Percentiles rank a stretch among this genome's conserved stretches.
Evolutionary conservation across 2,113 vertebrate genomes (phyloP).

Genomic region (Aix galericulata): DNA sequence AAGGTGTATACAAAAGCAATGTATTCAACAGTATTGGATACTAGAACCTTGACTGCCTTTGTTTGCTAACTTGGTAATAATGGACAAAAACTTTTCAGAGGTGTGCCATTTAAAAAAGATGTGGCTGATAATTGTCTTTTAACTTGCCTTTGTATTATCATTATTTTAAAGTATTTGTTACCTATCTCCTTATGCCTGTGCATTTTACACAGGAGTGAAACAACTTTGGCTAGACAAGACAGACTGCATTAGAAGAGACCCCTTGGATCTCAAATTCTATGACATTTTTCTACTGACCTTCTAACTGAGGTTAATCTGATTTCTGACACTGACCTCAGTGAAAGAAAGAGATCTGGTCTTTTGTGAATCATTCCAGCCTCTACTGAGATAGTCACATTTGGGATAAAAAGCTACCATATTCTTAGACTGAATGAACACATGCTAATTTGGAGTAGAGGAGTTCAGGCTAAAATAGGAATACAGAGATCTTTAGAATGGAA

Average conservation of each 20-base stretch:
- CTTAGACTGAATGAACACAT: neutral
- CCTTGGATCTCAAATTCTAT: neutral
- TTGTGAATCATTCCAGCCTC: neutral
- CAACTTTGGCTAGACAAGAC: neutral
- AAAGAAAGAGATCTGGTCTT: neutral
- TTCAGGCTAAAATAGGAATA: slow-evolving; percentile 35
- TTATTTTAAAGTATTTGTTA: neutral
- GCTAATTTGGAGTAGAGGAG: slow-evolving; percentile 17
- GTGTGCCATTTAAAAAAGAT: neutral
- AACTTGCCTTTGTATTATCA: neutral
- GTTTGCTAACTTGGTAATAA: neutral
- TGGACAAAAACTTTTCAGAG: neutral
- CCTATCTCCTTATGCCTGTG: neutral
- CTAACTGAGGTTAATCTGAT: neutral
- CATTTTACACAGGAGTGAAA: neutral
- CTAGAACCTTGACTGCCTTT: neutral
- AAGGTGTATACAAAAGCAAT: neutral
- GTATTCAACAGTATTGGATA: neutral
- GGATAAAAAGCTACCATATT: neutral
- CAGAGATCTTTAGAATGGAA: slow-evolving; percentile 2
- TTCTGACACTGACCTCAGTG: slow-evolving; percentile 2
- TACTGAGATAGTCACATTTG: neutral
- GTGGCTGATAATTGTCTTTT: neutral
- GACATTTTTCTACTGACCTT: slow-evolving; percentile 7
- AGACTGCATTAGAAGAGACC: neutral